These are phyloP conservation scores for Leptopilina drosophilae DNA, from an alignment of 2,888 invertebrate genomes.

Conservation along the genomic window DNA sequence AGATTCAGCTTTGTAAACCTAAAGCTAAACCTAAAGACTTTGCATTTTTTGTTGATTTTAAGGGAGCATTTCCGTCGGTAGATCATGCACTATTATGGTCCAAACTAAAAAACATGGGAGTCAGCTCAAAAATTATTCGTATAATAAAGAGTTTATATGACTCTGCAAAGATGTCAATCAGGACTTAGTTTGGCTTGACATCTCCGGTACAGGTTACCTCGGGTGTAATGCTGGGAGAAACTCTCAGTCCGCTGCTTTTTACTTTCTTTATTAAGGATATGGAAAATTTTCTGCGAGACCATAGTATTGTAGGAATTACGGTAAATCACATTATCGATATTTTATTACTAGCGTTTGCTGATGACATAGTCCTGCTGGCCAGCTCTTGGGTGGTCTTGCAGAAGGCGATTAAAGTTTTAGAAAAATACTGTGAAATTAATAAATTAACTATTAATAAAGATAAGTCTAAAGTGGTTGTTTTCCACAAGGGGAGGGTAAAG, in stretches of 20 bases:
- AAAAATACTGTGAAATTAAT: conserved; percentile 41
- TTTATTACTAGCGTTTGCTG: neutral
- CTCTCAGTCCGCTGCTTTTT: conserved; percentile 46
- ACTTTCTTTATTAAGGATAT: conserved; percentile 53
- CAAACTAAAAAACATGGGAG: conserved; percentile 32
- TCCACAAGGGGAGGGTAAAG: conserved; percentile 38
- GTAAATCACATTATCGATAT: conserved; percentile 34
- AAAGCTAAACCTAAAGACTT: conserved; percentile 47
- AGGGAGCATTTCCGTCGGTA: conserved; percentile 51
- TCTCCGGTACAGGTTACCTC: conserved; percentile 41
- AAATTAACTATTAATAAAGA: conserved; percentile 41
- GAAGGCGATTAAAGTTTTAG: conserved; percentile 42
- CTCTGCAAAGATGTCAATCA: conserved; percentile 41
- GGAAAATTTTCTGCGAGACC: conserved; percentile 13
- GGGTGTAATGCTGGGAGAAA: conserved; percentile 53
- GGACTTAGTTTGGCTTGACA: conserved; percentile 48
- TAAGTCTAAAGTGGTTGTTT: conserved; percentile 45
- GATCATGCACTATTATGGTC: conserved; percentile 31
- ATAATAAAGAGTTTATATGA: conserved; percentile 4
- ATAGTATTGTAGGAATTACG: conserved; percentile 1
- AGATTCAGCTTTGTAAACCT: conserved; percentile 42
- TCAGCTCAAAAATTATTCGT: conserved; percentile 52
- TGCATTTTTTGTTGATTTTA: conserved; percentile 40
- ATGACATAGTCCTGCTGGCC: conserved; percentile 44
- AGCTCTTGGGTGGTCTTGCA: conserved; percentile 41